Evolutionary conservation across 1,140 invertebrate species (phyloP).

Genomic region (Drosophila pandora): DNA sequence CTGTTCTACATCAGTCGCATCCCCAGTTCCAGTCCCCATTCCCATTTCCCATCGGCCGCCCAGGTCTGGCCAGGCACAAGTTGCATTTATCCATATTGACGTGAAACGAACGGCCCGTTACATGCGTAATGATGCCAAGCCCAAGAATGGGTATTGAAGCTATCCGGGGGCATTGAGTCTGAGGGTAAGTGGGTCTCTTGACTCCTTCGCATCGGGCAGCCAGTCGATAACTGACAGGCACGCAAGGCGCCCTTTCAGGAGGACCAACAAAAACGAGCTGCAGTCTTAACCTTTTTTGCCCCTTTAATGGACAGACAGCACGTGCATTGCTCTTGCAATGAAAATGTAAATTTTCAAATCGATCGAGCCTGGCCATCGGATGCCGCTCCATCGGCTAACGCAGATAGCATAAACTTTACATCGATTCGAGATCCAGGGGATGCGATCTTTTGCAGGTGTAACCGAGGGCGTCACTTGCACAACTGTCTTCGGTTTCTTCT

Average conservation of each 20-base stretch:
- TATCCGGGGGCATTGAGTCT: slow-evolving; percentile 18
- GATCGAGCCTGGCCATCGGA: slow-evolving; percentile 59
- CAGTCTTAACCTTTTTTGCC: slow-evolving; percentile 25
- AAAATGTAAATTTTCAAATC: slow-evolving; percentile 75
- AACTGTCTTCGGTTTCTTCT: slow-evolving; percentile 37
- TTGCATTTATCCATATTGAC: slow-evolving; percentile 72
- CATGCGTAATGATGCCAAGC: slow-evolving; percentile 22
- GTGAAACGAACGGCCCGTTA: slow-evolving; percentile 69
- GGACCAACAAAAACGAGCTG: slow-evolving; percentile 23
- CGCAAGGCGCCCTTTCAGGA: slow-evolving; percentile 64
- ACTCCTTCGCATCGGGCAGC: slow-evolving; percentile 55
- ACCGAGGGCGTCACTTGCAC: slow-evolving; percentile 72
- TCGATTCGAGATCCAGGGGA: slow-evolving; percentile 40
- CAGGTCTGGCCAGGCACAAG: slow-evolving; percentile 22
- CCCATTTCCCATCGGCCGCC: slow-evolving; percentile 10
- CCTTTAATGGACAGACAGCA: slow-evolving; percentile 27
- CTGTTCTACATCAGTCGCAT: slow-evolving; percentile 53
- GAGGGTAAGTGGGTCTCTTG: slow-evolving; percentile 45
- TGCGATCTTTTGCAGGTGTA: slow-evolving; percentile 68
- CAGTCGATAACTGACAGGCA: slow-evolving; percentile 72
- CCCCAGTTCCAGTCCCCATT: background rate
- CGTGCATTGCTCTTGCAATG: slow-evolving; percentile 54
- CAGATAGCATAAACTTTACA: slow-evolving; percentile 59
- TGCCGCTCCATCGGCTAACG: slow-evolving; percentile 59
- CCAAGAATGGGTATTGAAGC: slow-evolving; percentile 11